A percentile compares a stretch with the other conserved stretches of the same genome.
Conservation (phyloP, 2,113 vertebrate genomes). For the Zosterops japonicus region DNA sequence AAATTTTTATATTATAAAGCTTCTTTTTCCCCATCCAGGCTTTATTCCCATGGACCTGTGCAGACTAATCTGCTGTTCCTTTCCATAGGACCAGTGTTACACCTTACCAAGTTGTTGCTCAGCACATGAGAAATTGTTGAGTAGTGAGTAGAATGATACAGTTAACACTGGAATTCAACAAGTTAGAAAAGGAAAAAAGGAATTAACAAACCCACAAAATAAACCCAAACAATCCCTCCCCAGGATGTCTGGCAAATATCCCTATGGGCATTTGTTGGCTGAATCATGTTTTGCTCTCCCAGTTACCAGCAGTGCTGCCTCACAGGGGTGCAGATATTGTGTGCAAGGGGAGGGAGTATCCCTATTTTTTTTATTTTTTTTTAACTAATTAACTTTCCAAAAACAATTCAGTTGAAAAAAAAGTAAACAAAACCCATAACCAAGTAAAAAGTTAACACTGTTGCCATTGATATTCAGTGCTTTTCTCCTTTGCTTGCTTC, state of each 20-base stretch:
- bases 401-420: neutral
- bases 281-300: neutral
- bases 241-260: neutral
- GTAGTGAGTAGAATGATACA: neutral
- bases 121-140: neutral
- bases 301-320: neutral
- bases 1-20: neutral
- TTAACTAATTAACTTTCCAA: neutral
- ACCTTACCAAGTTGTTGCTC: neutral
- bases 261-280: neutral
- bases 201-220: neutral
- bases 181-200: neutral
- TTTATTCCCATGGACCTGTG: neutral
- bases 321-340: neutral
- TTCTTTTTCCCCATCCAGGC: neutral
- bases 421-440: neutral
- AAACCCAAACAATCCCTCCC: neutral
- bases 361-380: neutral
- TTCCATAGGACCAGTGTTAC: neutral
- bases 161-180: neutral
- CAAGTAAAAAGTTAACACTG: fast-evolving
- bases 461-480: neutral
- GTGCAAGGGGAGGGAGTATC: neutral
- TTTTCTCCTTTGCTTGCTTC: neutral
- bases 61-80: fast-evolving